Base-by-base conservation (phyloP, 2,888 invertebrate species). In the Drosophila limbata region DNA sequence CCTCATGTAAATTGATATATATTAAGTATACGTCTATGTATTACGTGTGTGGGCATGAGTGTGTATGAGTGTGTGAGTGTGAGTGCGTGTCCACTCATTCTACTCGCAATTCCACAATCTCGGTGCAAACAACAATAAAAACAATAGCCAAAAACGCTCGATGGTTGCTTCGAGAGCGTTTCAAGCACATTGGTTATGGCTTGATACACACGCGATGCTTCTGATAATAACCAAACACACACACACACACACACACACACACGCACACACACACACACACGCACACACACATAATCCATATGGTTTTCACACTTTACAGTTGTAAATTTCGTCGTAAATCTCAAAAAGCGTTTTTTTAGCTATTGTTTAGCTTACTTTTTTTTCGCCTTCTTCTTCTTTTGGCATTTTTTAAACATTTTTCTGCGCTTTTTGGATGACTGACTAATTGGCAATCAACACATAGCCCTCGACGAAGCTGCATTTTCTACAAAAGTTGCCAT, bases 41-140 rank as follows among this genome's bases (percentile, higher is more conserved):
- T 28, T 21, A 21, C 13, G 19, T 35, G 39, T 17, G 21, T 56
- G 25, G 10, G 17, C 15, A 13, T 31, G 10, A 25, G 10, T 42
- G 10, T 35, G 8, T 45, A 8, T 42, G 40, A 15, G 35, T 51
- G 33, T 15, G 17, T 39, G 17, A 15, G n/a, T 21, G 5, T 17
- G 3, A n/a, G 11, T 21, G 25, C 50, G 50, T 50, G 35, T 35
- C 11, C 31, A 45, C 11, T 21, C 15, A 25, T 19, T 40, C 25
- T 57, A n/a, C 8, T 37, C n/a, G n/a, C 4, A 15, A 33, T 35
- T 59, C 21, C 15, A 31, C 50, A 76, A 50, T 50, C 44, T 70
- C 28, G 56, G 73, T 73, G 70, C 73, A 75, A 75, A 60, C 69
- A 73, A 35, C 59, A 73, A 75, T 10, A 56, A 51, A 37, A 61